Conservation (phyloP, 2,797 vertebrate genomes). For the Sarcophilus harrisii region DNA sequence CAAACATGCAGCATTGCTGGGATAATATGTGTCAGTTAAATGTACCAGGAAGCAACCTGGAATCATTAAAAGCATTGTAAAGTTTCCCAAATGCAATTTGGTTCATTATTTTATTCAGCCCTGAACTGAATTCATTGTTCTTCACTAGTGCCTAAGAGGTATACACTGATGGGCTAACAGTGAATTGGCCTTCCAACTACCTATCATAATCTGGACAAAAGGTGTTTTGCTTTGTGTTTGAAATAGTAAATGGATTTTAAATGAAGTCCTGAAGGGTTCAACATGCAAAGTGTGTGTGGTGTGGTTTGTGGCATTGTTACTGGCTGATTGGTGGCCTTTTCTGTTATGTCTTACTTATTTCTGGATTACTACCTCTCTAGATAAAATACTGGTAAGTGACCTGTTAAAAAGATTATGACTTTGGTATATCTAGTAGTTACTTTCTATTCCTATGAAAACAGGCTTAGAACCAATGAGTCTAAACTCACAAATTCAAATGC, state of each 20-base stretch:
- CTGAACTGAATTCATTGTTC: background rate
- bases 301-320: background rate
- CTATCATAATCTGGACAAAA: background rate
- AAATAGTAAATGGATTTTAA: constrained; percentile 47
- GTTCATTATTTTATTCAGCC: background rate
- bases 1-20: background rate
- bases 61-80: background rate
- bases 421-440: background rate
- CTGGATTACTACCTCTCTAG: constrained; percentile 31
- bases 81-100: background rate
- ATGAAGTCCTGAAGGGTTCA: background rate
- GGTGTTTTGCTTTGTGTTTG: background rate
- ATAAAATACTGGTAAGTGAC: constrained; percentile 21
- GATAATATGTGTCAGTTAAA: background rate
- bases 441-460: constrained; percentile 25
- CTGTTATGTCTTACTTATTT: background rate
- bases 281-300: background rate
- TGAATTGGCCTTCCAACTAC: background rate
- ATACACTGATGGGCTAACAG: background rate
- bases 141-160: background rate
- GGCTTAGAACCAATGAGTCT: constrained; percentile 14
- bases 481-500: constrained; percentile 31
- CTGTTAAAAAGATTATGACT: constrained; percentile 10
- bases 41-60: background rate
- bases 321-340: background rate